A percentile compares a stretch with the other conserved stretches of the same genome.
Evolutionary conservation across 2,113 vertebrate genomes (phyloP).

Genomic region (Siphamia tubifer): DNA sequence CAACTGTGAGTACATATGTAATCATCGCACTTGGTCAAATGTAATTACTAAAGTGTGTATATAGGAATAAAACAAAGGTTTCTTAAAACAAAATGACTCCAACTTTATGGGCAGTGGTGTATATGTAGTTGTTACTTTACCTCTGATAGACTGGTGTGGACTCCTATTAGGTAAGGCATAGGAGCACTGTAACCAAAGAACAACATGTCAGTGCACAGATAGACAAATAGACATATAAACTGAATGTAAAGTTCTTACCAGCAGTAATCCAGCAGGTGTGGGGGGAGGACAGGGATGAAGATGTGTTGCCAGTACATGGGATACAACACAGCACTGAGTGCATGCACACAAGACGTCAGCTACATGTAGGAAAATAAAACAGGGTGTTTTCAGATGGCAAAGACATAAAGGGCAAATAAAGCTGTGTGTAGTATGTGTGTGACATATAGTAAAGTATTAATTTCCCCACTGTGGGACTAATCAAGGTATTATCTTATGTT

Average conservation of each 20-base stretch:
- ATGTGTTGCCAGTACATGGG: conserved; percentile 95
- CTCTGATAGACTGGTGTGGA: conserved; percentile 88
- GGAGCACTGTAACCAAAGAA: conserved; percentile 80
- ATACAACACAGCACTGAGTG: conserved; percentile 82
- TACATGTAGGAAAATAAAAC: conserved; percentile 51
- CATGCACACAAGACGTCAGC: conserved; percentile 89
- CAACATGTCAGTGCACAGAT: background rate
- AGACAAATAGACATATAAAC: background rate
- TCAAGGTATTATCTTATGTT: no score
- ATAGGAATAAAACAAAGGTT: no score
- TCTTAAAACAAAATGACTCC: no score
- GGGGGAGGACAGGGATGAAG: conserved; percentile 89
- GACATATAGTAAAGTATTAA: no score
- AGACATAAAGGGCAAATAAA: background rate
- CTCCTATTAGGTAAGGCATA: conserved; percentile 91
- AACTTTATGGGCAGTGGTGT: no score
- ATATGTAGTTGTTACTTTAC: conserved; percentile 55
- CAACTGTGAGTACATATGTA: no score
- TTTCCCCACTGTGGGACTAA: no score
- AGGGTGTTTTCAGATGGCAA: background rate
- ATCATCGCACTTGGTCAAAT: no score
- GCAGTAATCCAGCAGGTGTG: conserved; percentile 90
- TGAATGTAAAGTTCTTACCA: conserved; percentile 74
- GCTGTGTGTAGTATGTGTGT: background rate
- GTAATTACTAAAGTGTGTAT: no score